Evolutionary conservation across 92 coral and sea anemone species (phyloP), one percentile per base, ranked within the genome.

Genomic region (Metridium senile): DNA sequence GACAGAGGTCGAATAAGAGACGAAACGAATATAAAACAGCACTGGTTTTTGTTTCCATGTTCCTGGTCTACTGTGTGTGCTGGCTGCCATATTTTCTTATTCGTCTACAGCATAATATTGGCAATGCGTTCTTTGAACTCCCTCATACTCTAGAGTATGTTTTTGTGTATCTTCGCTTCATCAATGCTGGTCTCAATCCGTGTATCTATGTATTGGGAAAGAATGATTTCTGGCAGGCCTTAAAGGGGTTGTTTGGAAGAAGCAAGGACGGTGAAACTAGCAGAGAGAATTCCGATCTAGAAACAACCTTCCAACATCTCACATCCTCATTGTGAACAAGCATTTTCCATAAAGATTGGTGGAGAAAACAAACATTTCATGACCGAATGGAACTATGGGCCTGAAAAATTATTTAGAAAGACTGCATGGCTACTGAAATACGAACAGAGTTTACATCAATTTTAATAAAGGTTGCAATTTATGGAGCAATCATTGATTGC

Each of bases 81-180:
- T 90, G 95, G 95, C 91, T 71, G 8, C 95, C 91, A 3, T 83
- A 63, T 65, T 90, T 58, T 32, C 72, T 90, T 22, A 23, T 73
- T 10, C 81, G 91, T 9, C 64, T 87, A 13, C 89, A 90, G 32
- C 75, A 71, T 6, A 68, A 82, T 65, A 61, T 87, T 27, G 86
- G 88, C 8, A 34, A 74, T 17, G 58, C 66, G 0, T 79, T 79
- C 59, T 82, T 89, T 43, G 65, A 56, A 53, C 75, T 88, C 0
- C 29, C 39, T 26, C 33, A 68, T 35, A 27, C 56, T n/a, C 13
- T 53, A 17, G 84, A 79, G 26, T 79, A 79, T 26, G 62, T 58
- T 26, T 68, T 79, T 26, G 27, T 47, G 7, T 58, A 79, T 35
- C 53, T 79, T 25, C 75, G 84, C 34, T 70, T 79, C n/a, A 8